phyloP scores from a whole-genome alignment of 1,140 invertebrate species.

The Drosophila rhopaloa region DNA sequence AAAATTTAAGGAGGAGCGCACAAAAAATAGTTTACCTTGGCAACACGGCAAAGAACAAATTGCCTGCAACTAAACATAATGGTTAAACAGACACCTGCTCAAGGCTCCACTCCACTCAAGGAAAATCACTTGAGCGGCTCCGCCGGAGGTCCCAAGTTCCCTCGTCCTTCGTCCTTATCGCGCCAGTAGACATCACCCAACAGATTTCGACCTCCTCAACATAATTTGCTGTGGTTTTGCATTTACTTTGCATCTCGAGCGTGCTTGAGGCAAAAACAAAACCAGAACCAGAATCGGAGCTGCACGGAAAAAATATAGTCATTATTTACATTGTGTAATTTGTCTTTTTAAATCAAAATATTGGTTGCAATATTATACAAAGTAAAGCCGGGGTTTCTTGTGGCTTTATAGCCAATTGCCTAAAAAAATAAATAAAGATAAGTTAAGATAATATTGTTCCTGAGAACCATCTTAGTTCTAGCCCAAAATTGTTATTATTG shows the following conservation, averaged over 20 bases:
- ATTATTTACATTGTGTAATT: background rate
- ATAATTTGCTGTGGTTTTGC: slow-evolving; percentile 83
- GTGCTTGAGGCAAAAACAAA: slow-evolving; percentile 69
- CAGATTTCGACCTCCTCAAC: slow-evolving; percentile 56
- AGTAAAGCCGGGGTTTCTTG: too few relatives aligned
- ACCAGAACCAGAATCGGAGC: slow-evolving; percentile 5
- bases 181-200: slow-evolving; percentile 28
- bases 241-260: slow-evolving; percentile 79
- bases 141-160: slow-evolving; percentile 12
- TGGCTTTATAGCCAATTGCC: too few relatives aligned
- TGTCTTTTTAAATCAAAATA: background rate
- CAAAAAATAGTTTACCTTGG: slow-evolving; percentile 44
- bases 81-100: slow-evolving; percentile 82
- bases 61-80: slow-evolving; percentile 82
- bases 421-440: too few relatives aligned
- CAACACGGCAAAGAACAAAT: slow-evolving; percentile 71
- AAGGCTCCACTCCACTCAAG: slow-evolving; percentile 61
- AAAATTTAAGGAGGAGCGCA: slow-evolving; percentile 38
- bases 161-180: slow-evolving; percentile 30
- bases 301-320: background rate
- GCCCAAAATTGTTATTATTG: too few relatives aligned
- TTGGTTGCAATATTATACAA: too few relatives aligned
- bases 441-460: too few relatives aligned
- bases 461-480: too few relatives aligned
- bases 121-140: slow-evolving; percentile 74